Evolutionary conservation across 1,140 invertebrate genomes (phyloP).

Genomic region (Drosophila parvula): DNA sequence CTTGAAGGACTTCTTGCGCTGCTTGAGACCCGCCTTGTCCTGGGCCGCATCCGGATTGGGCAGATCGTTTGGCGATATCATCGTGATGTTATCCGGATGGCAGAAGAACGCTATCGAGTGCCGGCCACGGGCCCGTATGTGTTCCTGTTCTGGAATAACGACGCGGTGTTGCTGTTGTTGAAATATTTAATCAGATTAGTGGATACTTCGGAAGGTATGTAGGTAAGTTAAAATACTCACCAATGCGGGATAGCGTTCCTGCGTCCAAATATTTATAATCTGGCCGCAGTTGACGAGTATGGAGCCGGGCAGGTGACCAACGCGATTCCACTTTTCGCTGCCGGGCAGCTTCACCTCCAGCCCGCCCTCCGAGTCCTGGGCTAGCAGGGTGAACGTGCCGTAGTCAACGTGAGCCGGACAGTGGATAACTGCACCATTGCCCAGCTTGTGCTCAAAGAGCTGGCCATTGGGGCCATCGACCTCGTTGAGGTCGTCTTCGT

Average conservation of each 20-base stretch:
- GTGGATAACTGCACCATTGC: constrained; percentile 85
- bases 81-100: constrained; percentile 87
- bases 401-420: constrained; percentile 90
- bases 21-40: constrained; percentile 84
- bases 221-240: constrained; percentile 82
- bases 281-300: constrained; percentile 92
- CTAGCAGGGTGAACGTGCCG: constrained; percentile 90
- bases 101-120: constrained; percentile 92
- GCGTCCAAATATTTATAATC: constrained; percentile 90
- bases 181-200: constrained; percentile 18
- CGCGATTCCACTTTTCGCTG: constrained; percentile 89
- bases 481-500: constrained; percentile 75
- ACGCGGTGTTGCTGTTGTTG: constrained; percentile 88
- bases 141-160: constrained; percentile 87
- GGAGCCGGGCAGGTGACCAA: constrained; percentile 91
- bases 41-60: constrained; percentile 81
- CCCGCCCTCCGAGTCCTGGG: constrained; percentile 88
- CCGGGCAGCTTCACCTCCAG: constrained; percentile 87
- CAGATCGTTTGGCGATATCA: constrained; percentile 85
- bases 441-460: constrained; percentile 65
- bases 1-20: constrained; percentile 84
- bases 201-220: background rate
- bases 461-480: constrained; percentile 60
- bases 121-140: constrained; percentile 86
- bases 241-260: constrained; percentile 88